Conservation (phyloP, 2,888 invertebrate genomes). For the Vannuccia rotundouncinata region DNA sequence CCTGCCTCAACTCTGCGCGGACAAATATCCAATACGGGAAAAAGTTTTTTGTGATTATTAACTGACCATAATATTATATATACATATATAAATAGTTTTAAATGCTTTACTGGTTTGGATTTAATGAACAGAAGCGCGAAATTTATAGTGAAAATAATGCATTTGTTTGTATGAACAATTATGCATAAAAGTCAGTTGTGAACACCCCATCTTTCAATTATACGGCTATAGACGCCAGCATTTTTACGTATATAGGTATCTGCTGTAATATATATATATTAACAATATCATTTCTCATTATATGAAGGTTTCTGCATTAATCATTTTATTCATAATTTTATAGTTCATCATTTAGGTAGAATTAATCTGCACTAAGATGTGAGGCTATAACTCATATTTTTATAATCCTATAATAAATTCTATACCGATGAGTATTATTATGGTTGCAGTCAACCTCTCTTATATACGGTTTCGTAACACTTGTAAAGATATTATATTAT, state of each 20-base stretch:
- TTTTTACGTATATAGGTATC: no score
- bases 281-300: neutral
- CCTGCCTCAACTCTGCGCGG: neutral
- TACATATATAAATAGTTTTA: neutral
- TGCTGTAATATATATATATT: no score
- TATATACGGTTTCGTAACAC: no score
- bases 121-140: neutral
- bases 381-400: neutral
- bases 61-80: no score
- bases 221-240: no score
- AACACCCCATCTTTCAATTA: no score
- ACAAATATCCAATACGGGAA: neutral
- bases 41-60: neutral
- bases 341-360: neutral
- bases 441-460: no score
- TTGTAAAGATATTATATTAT: neutral
- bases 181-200: no score
- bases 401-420: neutral
- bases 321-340: neutral
- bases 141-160: neutral
- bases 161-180: neutral
- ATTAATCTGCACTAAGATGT: neutral
- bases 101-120: neutral
- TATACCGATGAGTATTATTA: neutral
- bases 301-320: neutral